Evolutionary conservation across 2,113 vertebrate species (phyloP), one percentile per base, ranked within the genome.

Genomic region (Erinaceus europaeus): DNA sequence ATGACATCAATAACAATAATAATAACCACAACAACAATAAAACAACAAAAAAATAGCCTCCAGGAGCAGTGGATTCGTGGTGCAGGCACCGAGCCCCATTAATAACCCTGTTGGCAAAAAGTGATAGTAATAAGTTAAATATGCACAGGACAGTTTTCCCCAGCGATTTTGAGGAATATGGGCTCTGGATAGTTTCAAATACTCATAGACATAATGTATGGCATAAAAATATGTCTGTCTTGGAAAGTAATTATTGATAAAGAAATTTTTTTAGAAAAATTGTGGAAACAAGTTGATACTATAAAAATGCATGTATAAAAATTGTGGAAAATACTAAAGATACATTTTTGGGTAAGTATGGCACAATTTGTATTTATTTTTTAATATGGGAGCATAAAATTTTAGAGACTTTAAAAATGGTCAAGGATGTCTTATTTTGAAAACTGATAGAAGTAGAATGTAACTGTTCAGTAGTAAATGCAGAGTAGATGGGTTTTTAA

Each of bases 331-430:
- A 18, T 85, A 76, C 8, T 53, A 64, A 48, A 71, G 75, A 59
- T 55, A 57, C 59, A 1, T 86, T 84, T 40, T n/a, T 18, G 29
- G 2, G 62, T 40, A 3, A 11, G 4, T 50, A 18, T 85, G n/a
- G n/a, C 18, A 82, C 23, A 36, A 9, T 81, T 76, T 94, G 50
- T 57, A 69, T 73, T 91, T 5, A 32, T 69, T 84, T 85, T 74
- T 59, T 80, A 79, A 57, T 12, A 42, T 46, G 14, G 38, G 29
- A 6, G 40, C 76, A n/a, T n/a, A n/a, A n/a, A n/a, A n/a, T n/a
- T n/a, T n/a, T n/a, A n/a, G 12, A 87, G 38, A 52, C 52, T 82
- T 87, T 62, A n/a, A 71, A 85, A 91, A 73, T 34, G 3, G 25
- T 21, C 65, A 21, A 36, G 10, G 8, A 5, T 89, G n/a, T 44